Evolutionary conservation across 2,797 vertebrate genomes (phyloP).

Genomic region (Silurus lanzhouensis): DNA sequence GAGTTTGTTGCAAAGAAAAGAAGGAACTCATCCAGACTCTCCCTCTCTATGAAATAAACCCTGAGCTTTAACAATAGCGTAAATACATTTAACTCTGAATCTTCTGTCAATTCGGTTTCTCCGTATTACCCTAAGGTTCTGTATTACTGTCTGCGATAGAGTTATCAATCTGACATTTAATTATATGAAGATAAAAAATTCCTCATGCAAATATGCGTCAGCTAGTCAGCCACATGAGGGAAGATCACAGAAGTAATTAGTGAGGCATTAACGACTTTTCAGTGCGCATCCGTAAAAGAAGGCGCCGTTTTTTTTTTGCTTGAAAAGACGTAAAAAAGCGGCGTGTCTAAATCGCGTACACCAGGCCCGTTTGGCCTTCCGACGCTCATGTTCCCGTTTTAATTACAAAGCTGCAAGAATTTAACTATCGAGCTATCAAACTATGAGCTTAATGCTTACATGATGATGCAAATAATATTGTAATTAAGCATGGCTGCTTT

Average conservation of each 20-base stretch:
- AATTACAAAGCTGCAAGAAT: constrained; percentile 43
- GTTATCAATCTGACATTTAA: constrained; percentile 39
- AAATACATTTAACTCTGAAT: constrained; percentile 35
- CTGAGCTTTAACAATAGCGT: too few species aligned
- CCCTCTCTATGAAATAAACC: too few species aligned
- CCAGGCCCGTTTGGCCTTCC: constrained; percentile 11
- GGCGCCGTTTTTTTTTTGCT: constrained; percentile 12
- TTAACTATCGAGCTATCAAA: constrained; percentile 38
- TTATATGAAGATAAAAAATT: not conserved
- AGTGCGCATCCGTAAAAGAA: not conserved
- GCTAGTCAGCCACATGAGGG: constrained; percentile 30
- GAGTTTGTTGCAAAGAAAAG: too few species aligned
- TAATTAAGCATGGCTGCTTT: constrained; percentile 46
- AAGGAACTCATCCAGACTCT: too few species aligned
- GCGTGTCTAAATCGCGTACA: not conserved
- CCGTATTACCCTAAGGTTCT: not conserved
- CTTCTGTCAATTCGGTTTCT: constrained; percentile 19
- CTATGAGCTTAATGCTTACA: constrained; percentile 41
- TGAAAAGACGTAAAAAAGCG: constrained; percentile 18
- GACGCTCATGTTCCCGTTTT: constrained; percentile 24
- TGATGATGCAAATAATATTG: constrained; percentile 50
- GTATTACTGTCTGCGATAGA: constrained; percentile 35
- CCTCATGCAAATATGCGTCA: not conserved
- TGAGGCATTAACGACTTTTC: constrained; percentile 26
- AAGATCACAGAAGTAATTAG: constrained; percentile 44